Base-by-base conservation (phyloP, 2,797 vertebrate species). In the Periparus ater region DNA sequence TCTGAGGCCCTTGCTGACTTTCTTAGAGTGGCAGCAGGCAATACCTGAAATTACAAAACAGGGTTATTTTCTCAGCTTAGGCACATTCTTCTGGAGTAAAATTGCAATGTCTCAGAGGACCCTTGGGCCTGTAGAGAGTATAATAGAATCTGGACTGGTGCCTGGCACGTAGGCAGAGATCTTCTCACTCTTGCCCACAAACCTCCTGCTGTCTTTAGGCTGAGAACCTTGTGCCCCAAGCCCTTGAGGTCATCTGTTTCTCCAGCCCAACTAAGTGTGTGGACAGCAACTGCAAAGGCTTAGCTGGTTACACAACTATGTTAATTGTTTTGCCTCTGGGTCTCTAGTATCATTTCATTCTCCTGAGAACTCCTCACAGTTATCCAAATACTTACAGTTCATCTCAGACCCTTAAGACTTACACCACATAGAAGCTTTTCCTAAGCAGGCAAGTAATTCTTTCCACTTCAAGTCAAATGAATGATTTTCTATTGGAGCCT, bases 201-300 rank as follows among this genome's bases (percentile, higher is more conserved):
- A 50, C 25, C 17, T 89, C 65, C 66, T 6, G 7, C 79, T 94
- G 66, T 54, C 51, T 92, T 16, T 23, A 84, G 87, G 1, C 70
- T 95, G 94, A 60, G 92, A 95, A 89, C 17, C 9, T 88, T 57
- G 66, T 91, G 89, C 36, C 73, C 85, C 22, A 7, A 76, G 87
- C 51, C 38, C 85, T 73, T 42, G 42, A 62, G 93, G 90, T 95
- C 83, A 15, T 67, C 48, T 63, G 60, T 60, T 50, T 74, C 90
- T 92, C 42, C 88, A 92, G 57, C 53, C 57, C 48, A 58, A 27
- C 55, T 13, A 45, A 81, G 25, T 53, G 36, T 57, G 63, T 44
- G 45, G 19, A 87, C 11, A 74, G 60, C 45, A 75, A 78, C 77
- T 91, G 44, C 63, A 76, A 87, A 76, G 71, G 20, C 63, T 82